Conservation (phyloP, 2,113 vertebrate species). For the Sisor rabdophorus region DNA sequence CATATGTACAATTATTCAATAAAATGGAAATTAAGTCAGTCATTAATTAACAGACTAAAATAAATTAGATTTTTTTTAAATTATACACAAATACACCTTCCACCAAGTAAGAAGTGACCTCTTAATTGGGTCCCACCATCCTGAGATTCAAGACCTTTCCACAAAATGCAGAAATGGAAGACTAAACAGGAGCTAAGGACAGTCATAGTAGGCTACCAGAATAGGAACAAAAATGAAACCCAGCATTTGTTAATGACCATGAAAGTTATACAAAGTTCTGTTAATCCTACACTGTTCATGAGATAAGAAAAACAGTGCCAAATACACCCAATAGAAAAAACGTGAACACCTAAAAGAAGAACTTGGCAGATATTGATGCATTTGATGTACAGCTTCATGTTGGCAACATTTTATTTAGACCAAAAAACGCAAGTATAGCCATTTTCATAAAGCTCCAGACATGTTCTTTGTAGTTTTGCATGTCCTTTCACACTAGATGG, state of each 20-base stretch:
- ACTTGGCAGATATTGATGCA: background rate
- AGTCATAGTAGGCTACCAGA: background rate
- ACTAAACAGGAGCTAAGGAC: background rate
- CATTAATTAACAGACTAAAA: no score
- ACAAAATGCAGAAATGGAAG: background rate
- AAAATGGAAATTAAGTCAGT: no score
- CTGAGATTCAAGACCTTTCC: no score
- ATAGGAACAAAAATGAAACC: background rate
- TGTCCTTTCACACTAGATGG: background rate
- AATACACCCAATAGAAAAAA: no score
- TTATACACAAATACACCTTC: no score
- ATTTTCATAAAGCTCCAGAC: background rate
- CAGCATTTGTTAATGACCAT: background rate
- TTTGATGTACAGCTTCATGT: background rate
- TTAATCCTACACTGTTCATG: background rate
- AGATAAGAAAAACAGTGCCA: background rate
- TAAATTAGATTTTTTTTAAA: no score
- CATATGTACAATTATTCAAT: no score
- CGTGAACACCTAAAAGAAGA: background rate
- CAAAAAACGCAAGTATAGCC: background rate
- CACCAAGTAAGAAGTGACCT: no score
- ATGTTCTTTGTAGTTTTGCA: background rate
- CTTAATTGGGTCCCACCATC: no score
- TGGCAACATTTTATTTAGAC: background rate
- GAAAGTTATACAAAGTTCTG: background rate